phyloP scores from a whole-genome alignment of 1,140 invertebrate species.

The Drosophila serrata region DNA sequence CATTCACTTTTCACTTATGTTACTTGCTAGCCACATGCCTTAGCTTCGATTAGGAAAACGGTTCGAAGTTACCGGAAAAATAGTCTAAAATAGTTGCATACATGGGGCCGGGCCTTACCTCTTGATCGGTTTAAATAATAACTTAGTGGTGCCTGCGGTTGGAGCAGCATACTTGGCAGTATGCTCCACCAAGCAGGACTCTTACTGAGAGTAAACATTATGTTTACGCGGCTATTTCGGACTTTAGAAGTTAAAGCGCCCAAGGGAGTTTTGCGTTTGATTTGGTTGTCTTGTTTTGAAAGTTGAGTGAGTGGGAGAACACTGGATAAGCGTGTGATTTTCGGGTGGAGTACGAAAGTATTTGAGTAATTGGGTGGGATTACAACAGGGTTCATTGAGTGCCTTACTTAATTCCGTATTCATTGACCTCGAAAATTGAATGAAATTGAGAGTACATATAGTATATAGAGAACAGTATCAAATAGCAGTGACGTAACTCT shows the following conservation, averaged over 20 bases:
- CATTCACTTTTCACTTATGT: slow-evolving; percentile 38
- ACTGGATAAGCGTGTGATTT: slow-evolving; percentile 79
- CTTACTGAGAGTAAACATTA: slow-evolving; percentile 73
- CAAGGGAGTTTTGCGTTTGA: slow-evolving; percentile 54
- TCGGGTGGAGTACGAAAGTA: slow-evolving; percentile 55
- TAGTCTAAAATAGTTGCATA: slow-evolving; percentile 63
- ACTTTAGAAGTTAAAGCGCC: slow-evolving; percentile 85
- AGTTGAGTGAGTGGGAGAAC: slow-evolving; percentile 82
- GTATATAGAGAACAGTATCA: slow-evolving; percentile 31
- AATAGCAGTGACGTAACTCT: slow-evolving; percentile 51
- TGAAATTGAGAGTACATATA: slow-evolving; percentile 12
- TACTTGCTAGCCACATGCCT: slow-evolving; percentile 57
- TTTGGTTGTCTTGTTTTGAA: slow-evolving; percentile 54
- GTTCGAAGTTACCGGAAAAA: slow-evolving; percentile 34
- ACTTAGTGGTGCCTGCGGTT: slow-evolving; percentile 33
- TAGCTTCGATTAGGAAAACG: slow-evolving; percentile 39
- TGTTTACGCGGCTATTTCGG: slow-evolving; percentile 85
- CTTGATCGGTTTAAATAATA: slow-evolving; percentile 36
- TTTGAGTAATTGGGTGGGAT: slow-evolving; percentile 41
- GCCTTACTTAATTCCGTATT: slow-evolving; percentile 72
- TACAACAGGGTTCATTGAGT: slow-evolving; percentile 68
- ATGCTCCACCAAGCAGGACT: slow-evolving; percentile 56
- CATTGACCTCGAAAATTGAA: slow-evolving; percentile 65
- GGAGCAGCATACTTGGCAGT: slow-evolving; percentile 53
- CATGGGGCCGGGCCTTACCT: slow-evolving; percentile 67